Base-by-base conservation (phyloP, 2,888 invertebrate species). In the Heliconius sara region DNA sequence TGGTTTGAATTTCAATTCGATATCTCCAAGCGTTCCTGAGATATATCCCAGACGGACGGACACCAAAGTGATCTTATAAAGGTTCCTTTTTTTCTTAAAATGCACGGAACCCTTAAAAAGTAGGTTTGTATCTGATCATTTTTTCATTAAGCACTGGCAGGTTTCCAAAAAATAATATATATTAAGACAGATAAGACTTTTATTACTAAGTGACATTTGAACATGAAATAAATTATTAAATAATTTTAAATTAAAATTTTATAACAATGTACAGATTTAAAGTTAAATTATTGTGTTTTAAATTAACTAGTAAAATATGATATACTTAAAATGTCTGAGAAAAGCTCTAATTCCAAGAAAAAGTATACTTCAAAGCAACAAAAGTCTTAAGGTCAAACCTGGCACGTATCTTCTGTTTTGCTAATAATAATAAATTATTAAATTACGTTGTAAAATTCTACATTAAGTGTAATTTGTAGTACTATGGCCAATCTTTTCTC, bases 241-340 rank as follows among this genome's bases (percentile, higher is more conserved):
- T 60, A 34, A n/a, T 13, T 71, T 75, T 47, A 47, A 57, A 60
- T 60, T 57, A 74, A 74, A 74, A 43, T 68, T 68, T 74, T 74
- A 43, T 79, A 82, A 82, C 79, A 76, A 82, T 82, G 82, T 43
- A 76, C 74, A 74, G 66, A 74, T 73, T 78, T 47, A 77, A 76
- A 67, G n/a, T 77, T 65, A 84, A 82, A 83, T 83, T 83, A 79
- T 85, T 82, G 83, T 84, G 71, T 83, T 83, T 76, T 83, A 86
- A 87, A 85, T 85, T 85, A 82, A 84, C 80, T 78, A 84, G 81
- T 83, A 86, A 90, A 93, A 91, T 89, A 93, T 93, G 93, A 90
- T 87, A 91, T 86, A 88, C 84, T 87, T 87, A 87, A 83, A 87
- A 90, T 90, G 89, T 85, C 82, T 88, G 80, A 88, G 87, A 84